phyloP scores from a whole-genome alignment of 2,888 invertebrate genomes.

The Megalurothrips usitatus region DNA sequence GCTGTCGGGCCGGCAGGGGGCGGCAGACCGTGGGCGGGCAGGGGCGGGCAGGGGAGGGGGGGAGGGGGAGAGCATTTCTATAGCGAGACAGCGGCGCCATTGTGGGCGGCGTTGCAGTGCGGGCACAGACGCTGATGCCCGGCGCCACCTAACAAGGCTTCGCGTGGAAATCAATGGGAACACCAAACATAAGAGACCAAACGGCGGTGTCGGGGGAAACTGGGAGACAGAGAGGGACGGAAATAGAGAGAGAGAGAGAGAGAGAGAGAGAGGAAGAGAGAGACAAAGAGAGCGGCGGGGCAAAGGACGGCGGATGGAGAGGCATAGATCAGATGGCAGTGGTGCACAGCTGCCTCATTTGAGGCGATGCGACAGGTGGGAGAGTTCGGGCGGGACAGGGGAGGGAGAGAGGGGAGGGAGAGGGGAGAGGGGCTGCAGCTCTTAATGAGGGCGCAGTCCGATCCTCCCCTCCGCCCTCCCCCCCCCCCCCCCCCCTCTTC shows the following conservation, averaged over 20 bases:
- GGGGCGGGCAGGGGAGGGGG: no score
- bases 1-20: no score
- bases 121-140: not conserved
- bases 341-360: not conserved
- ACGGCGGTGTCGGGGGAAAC: not conserved
- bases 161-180: not conserved
- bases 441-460: not conserved
- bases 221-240: no score
- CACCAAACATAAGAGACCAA: not conserved
- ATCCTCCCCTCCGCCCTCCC: not conserved
- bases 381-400: not conserved
- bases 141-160: not conserved
- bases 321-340: not conserved
- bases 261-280: not conserved
- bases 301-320: not conserved
- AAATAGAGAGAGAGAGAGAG: no score
- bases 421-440: not conserved
- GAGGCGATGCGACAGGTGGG: not conserved
- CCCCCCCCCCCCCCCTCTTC: not conserved
- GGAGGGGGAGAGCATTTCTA: no score
- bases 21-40: no score
- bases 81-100: not conserved
- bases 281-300: not conserved
- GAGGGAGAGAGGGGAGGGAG: not conserved
- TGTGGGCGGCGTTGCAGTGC: not conserved